phyloP scores from a whole-genome alignment of 2,888 invertebrate species.

The Trypoxylon attenuatum region DNA sequence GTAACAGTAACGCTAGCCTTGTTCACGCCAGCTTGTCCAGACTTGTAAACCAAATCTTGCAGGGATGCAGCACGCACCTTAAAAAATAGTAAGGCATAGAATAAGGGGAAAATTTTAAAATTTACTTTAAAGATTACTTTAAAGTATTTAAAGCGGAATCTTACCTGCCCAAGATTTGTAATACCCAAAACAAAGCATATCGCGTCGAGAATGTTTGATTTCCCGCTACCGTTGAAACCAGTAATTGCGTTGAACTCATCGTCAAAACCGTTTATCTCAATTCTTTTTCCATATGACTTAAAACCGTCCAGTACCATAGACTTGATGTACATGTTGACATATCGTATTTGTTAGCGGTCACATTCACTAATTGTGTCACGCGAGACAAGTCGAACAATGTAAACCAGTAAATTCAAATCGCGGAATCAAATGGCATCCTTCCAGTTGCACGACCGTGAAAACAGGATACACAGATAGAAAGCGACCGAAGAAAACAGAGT shows the following conservation, averaged over 20 bases:
- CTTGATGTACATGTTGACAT: slow-evolving; percentile 88
- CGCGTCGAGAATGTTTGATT: slow-evolving; percentile 97
- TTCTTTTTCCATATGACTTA: slow-evolving; percentile 96
- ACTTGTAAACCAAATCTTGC: slow-evolving; percentile 98
- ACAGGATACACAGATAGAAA: no score
- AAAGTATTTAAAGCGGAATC: slow-evolving; percentile 55
- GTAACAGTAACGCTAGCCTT: slow-evolving; percentile 96
- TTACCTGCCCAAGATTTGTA: slow-evolving; percentile 91
- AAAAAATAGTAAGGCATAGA: neutral
- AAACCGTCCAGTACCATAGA: slow-evolving; percentile 96
- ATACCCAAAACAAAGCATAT: slow-evolving; percentile 99
- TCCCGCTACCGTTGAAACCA: slow-evolving; percentile 97
- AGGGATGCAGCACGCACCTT: slow-evolving; percentile 93
- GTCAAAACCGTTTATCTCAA: slow-evolving; percentile 95
- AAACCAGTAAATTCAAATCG: no score
- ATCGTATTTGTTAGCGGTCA: no score
- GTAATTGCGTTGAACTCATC: slow-evolving; percentile 98
- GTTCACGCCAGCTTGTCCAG: slow-evolving; percentile 96
- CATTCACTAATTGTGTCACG: no score
- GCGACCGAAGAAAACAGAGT: no score
- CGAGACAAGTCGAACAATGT: no score
- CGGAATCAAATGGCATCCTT: no score
- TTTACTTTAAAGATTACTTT: slow-evolving; percentile 1
- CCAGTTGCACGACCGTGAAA: no score
- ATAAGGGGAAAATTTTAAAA: neutral